A percentile compares a stretch with the other conserved stretches of the same genome.
These are phyloP conservation scores for Drosophila tropicalis DNA, from an alignment of 1,140 invertebrate genomes.

Conservation along the genomic window DNA sequence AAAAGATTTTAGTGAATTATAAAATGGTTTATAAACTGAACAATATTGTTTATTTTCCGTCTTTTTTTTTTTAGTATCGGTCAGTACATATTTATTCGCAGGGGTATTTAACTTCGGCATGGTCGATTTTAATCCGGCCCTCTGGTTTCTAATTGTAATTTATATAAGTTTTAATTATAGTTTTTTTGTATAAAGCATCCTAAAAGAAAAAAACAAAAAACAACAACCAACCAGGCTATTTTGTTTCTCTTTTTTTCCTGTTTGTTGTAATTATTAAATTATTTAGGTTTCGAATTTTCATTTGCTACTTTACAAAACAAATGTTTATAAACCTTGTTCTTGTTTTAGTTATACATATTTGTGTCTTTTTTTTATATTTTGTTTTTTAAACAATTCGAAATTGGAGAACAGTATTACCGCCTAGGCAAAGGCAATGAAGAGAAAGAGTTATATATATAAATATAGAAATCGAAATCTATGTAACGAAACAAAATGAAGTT, in stretches of 20 bases:
- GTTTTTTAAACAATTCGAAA: conserved; percentile 71
- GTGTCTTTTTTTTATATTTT: conserved; percentile 59
- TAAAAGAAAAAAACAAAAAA: conserved; percentile 7
- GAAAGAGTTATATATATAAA: conserved; percentile 54
- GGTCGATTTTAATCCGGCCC: not conserved
- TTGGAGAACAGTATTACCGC: conserved; percentile 80
- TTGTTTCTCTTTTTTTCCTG: conserved; percentile 36
- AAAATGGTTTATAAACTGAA: not conserved
- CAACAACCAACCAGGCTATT: conserved; percentile 49
- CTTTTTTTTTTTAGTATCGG: too few relatives aligned
- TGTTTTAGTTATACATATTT: conserved; percentile 61
- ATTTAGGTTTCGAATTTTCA: conserved; percentile 43
- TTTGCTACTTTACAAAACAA: conserved; percentile 28
- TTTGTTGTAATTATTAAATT: conserved; percentile 30
- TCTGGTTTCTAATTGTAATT: conserved; percentile 21
- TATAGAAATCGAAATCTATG: conserved; percentile 24
- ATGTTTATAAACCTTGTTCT: conserved; percentile 26
- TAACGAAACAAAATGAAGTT: conserved; percentile 16
- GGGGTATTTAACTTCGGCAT: not conserved
- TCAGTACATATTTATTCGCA: not conserved
- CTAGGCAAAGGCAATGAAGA: conserved; percentile 55
- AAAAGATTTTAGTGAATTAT: too few relatives aligned
- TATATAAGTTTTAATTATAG: conserved; percentile 50
- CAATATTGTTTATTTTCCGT: not conserved
- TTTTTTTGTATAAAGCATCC: conserved; percentile 70